Evolutionary conservation across 2,113 vertebrate genomes (phyloP), one percentile per base, ranked within the genome.

Genomic region (Papio anubis): DNA sequence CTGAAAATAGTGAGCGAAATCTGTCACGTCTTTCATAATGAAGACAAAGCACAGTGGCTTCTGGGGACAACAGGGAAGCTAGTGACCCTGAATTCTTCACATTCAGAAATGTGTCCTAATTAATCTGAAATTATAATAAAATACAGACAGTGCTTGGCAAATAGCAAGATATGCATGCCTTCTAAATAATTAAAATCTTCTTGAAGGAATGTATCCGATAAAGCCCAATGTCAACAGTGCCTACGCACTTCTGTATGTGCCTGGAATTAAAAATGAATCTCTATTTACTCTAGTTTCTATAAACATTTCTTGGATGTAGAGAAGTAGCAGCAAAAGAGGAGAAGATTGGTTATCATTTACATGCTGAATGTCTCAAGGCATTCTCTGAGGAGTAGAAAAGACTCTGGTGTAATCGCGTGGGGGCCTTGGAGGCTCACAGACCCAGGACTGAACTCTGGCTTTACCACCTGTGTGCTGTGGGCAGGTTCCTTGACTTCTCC

Each of bases 101-200:
- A 0, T 83, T 96, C 78, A 57, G n/a, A 93, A 90, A 81, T 12
- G 18, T 59, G 35, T 76, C 79, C 88, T 78, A 85, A 95, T 73
- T 95, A n/a, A 96, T 85, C 57, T 85, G 81, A 96, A 95, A 80
- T 30, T 57, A 90, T 23, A 84, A 92, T 83, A 94, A 96, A 88
- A 96, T 6, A 52, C 14, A 96, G 70, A 83, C 5, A 38, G 27
- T 14, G 81, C 70, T 97, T 93, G 94, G 70, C 61, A 96, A 95
- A 93, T 13, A 94, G 70, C 88, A 93, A 73, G 86, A 43, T n/a
- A 81, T 17, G 4, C 18, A 30, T 38, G 10, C 30, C n/a, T 88
- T 90, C 88, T 88, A 82, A 96, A 94, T 84, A 90, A 96, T 80
- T 95, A 89, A 84, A 96, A 88, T 66, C 43, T 88, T 75, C 72